phyloP scores from a whole-genome alignment of 1,140 invertebrate genomes.

The Sarcophaga bullata region DNA sequence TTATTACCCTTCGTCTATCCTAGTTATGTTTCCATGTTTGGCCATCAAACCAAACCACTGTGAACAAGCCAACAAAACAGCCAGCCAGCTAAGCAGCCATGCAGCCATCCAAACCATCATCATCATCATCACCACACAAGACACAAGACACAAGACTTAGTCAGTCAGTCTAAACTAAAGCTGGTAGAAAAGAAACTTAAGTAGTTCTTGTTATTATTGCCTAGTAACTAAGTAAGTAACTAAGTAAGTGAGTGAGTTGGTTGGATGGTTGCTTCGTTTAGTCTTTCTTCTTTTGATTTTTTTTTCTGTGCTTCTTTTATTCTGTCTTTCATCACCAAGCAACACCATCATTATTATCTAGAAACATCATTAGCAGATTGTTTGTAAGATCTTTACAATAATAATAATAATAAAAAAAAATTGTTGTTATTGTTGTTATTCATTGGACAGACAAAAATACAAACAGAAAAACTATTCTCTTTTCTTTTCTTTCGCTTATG shows the following conservation, averaged over 20 bases:
- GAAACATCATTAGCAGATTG: constrained; percentile 20
- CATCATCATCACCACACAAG: no score
- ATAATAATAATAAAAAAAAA: no score
- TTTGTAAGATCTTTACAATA: background rate
- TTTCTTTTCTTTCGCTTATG: no score
- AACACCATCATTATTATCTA: background rate
- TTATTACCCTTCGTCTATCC: constrained; percentile 15
- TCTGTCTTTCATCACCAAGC: background rate
- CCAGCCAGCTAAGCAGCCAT: constrained; percentile 13
- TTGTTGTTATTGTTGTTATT: no score
- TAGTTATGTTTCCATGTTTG: constrained; percentile 27
- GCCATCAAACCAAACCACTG: constrained; percentile 14
- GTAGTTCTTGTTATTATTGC: background rate
- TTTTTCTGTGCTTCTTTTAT: no score
- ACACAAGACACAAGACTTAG: background rate
- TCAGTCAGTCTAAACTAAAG: background rate
- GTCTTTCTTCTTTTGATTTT: background rate
- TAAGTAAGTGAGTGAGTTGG: background rate
- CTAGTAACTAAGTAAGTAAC: background rate
- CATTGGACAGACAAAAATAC: no score
- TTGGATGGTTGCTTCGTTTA: background rate
- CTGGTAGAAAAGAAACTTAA: background rate
- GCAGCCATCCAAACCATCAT: constrained; percentile 1
- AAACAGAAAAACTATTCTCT: no score
- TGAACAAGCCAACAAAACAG: no score